A percentile compares a stretch with the other conserved stretches of the same genome.
Conservation (phyloP, 1,140 invertebrate species). For the Eufriesea mexicana region DNA sequence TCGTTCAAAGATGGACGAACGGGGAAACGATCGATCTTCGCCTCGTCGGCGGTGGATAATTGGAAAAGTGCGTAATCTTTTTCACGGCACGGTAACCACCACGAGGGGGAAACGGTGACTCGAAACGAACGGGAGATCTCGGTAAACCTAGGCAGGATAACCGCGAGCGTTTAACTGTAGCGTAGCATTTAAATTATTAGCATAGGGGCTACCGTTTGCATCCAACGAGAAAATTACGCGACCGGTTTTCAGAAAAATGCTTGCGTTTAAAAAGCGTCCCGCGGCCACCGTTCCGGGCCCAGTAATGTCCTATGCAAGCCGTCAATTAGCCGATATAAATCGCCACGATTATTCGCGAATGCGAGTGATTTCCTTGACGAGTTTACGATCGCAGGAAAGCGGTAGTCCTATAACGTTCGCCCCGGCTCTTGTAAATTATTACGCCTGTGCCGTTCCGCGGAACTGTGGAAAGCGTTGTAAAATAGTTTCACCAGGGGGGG, state of each 20-base stretch:
- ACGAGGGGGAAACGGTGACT: slow-evolving; percentile 11
- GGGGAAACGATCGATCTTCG: background rate
- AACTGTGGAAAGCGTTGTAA: slow-evolving; percentile 12
- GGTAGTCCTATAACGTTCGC: background rate
- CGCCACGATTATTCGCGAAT: background rate
- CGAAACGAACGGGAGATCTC: background rate
- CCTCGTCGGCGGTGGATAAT: background rate
- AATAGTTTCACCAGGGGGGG: background rate
- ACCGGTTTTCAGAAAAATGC: slow-evolving; percentile 40
- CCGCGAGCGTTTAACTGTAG: slow-evolving; percentile 21
- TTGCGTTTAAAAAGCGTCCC: slow-evolving; percentile 5
- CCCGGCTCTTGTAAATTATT: slow-evolving; percentile 19
- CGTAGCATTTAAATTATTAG: slow-evolving; percentile 56
- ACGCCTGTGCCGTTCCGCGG: too few relatives aligned
- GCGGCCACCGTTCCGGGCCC: too few relatives aligned
- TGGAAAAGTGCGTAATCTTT: background rate
- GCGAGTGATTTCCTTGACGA: slow-evolving; percentile 8
- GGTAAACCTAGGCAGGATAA: slow-evolving; percentile 1
- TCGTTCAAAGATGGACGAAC: slow-evolving; percentile 2
- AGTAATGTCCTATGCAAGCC: slow-evolving; percentile 15
- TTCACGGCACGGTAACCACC: background rate
- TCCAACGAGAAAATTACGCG: slow-evolving; percentile 51
- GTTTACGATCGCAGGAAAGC: slow-evolving; percentile 21
- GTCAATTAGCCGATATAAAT: slow-evolving; percentile 28
- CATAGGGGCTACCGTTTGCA: slow-evolving; percentile 36